Evolutionary conservation across 92 coral and sea anemone species (phyloP), one percentile per base, ranked within the genome.

Genomic region (Epizoanthus rinbou): DNA sequence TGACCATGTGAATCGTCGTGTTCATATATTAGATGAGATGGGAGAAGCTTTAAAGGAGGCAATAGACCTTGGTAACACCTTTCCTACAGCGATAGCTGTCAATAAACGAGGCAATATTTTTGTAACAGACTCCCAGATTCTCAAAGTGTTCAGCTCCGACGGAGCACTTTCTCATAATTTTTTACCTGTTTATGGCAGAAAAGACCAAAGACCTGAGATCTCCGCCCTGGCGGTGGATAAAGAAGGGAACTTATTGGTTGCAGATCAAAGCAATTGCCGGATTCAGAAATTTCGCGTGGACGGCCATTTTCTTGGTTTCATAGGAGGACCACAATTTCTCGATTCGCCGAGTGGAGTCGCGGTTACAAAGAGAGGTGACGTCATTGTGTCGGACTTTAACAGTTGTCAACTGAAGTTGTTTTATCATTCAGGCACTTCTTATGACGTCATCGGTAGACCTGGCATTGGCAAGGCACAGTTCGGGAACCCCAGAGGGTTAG

Each of bases 251-350:
- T 85, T 95, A 13, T 86, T 95, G 11, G 87, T 89, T 19, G 98
- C 92, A 11, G 98, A 95, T 66, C 83, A 83, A 47, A 84, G 87
- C 23, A 95, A 95, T 74, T 92, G 87, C 83, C 88, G 98, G 60
- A 86, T 95, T 45, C 98, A 94, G 78, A 91, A 95, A 78, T 95
- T 95, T 63, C 91, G 92, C 39, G 89, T 94, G 35, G 98, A 95
- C 47, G 98, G 98, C 2, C 87, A 87, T 59, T 95, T 95, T 86
- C 60, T 94, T 2, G 89, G 98, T 16, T 90, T 93, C 79, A 90
- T 95, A 50, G 98, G 96, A 1, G 98, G 98, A 41, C 90, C 91
- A 39, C 90, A 91, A 80, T 89, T 67, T 63, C 87, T 95, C n/a
- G 91, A 86, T 11, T 80, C 93, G 21, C 98, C 98, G 83, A 94